Conservation (phyloP, 2,113 vertebrate genomes). For the Delphinapterus leucas region DNA sequence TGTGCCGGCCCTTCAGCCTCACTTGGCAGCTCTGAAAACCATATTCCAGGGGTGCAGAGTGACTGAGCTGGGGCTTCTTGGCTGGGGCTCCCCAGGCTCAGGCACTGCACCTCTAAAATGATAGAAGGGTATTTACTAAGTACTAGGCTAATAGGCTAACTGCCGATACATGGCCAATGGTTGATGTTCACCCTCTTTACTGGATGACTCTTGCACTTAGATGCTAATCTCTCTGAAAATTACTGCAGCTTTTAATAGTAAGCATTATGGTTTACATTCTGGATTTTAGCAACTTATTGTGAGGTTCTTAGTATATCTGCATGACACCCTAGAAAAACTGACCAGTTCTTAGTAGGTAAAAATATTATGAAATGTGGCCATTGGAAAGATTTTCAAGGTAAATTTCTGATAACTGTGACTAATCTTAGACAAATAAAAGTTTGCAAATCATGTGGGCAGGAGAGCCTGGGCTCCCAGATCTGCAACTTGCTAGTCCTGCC, state of each 20-base stretch:
- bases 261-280: neutral
- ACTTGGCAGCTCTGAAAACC: neutral
- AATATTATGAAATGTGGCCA: neutral
- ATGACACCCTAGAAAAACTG: neutral
- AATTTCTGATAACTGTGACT: neutral
- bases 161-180: neutral
- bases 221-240: neutral
- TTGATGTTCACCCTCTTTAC: neutral
- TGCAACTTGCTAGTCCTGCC: neutral
- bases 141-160: neutral
- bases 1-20: neutral
- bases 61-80: neutral
- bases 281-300: neutral
- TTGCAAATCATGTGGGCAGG: neutral
- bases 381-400: neutral
- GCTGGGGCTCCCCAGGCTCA: neutral
- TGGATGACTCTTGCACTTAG: neutral
- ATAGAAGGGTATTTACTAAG: neutral
- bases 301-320: neutral
- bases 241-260: neutral
- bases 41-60: neutral
- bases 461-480: neutral
- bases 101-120: neutral
- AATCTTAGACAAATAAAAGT: neutral
- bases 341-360: neutral